Evolutionary conservation across 2,113 vertebrate species (phyloP).

Genomic region (Clarias gariepinus): DNA sequence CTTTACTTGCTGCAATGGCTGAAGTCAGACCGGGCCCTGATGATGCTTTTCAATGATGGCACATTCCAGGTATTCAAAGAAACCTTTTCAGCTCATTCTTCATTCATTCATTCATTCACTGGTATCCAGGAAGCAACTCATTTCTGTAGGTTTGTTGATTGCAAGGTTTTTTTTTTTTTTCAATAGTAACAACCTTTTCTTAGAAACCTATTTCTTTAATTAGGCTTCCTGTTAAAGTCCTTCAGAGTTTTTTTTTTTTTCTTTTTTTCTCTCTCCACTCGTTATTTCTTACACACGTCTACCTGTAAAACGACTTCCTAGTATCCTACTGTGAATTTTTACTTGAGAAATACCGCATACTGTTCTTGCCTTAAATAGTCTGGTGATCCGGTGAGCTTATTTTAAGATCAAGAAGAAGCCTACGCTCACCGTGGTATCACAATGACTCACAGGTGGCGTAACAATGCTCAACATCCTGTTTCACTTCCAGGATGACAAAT

Average conservation of each 20-base stretch:
- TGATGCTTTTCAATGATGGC: conserved; percentile 99
- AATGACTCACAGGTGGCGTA: conserved; percentile 32
- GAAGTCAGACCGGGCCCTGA: conserved; percentile 95
- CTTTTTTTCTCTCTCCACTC: neutral
- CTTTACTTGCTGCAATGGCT: conserved; percentile 97
- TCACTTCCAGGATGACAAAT: conserved; percentile 33
- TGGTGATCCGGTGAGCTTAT: conserved; percentile 14
- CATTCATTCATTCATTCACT: neutral
- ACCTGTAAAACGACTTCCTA: neutral
- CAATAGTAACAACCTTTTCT: neutral
- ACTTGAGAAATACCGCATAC: neutral
- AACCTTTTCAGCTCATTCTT: neutral
- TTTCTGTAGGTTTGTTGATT: neutral
- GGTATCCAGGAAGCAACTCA: neutral
- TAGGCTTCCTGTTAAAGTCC: neutral
- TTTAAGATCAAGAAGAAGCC: conserved; percentile 33
- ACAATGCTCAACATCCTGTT: conserved; percentile 40
- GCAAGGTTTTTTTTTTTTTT: neutral
- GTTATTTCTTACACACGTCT: neutral
- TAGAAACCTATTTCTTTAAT: neutral
- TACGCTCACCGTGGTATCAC: neutral
- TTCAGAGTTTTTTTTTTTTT: neutral
- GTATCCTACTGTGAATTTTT: neutral
- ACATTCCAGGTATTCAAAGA: conserved; percentile 90
- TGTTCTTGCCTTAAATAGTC: conserved; percentile 9